Conservation (phyloP, 1,140 invertebrate species). For the Glossosoma conforme region DNA sequence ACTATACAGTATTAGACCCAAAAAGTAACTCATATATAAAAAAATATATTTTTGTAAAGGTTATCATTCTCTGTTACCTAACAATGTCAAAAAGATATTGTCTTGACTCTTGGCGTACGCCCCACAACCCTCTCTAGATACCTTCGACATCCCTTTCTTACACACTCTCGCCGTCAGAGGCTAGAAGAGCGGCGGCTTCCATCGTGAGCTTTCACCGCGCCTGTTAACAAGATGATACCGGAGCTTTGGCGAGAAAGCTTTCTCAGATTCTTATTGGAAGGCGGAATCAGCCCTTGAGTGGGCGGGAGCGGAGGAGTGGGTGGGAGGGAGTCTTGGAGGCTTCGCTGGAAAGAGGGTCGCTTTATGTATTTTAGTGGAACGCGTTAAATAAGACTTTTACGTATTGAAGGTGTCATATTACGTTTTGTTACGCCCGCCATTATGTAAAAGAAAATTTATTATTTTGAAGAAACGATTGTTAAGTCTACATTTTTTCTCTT, state of each 20-base stretch:
- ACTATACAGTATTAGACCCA: too few species aligned
- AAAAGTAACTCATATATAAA: too few species aligned
- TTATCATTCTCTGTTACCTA: slow-evolving; percentile 13
- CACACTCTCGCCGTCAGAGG: not conserved
- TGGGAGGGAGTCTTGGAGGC: slow-evolving; percentile 6
- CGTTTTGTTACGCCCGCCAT: too few species aligned
- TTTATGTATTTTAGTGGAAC: too few species aligned
- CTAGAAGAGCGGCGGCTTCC: not conserved
- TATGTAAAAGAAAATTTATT: too few species aligned
- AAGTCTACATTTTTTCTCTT: too few species aligned
- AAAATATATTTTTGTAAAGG: too few species aligned
- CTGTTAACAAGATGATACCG: slow-evolving; percentile 31
- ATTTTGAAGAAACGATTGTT: too few species aligned
- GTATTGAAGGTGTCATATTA: too few species aligned
- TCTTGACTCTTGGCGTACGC: slow-evolving; percentile 18
- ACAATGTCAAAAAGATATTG: slow-evolving; percentile 28
- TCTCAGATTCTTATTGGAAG: slow-evolving; percentile 30
- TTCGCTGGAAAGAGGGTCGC: too few species aligned
- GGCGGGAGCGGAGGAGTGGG: slow-evolving; percentile 1
- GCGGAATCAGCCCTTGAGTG: slow-evolving; percentile 21
- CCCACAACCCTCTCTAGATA: slow-evolving; percentile 9
- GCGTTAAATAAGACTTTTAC: too few species aligned
- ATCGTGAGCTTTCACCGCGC: not conserved
- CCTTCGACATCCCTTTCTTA: slow-evolving; percentile 2
- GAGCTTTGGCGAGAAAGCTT: slow-evolving; percentile 28